Evolutionary conservation across 1,140 invertebrate species (phyloP).

Genomic region (Hesperophylax magnus): DNA sequence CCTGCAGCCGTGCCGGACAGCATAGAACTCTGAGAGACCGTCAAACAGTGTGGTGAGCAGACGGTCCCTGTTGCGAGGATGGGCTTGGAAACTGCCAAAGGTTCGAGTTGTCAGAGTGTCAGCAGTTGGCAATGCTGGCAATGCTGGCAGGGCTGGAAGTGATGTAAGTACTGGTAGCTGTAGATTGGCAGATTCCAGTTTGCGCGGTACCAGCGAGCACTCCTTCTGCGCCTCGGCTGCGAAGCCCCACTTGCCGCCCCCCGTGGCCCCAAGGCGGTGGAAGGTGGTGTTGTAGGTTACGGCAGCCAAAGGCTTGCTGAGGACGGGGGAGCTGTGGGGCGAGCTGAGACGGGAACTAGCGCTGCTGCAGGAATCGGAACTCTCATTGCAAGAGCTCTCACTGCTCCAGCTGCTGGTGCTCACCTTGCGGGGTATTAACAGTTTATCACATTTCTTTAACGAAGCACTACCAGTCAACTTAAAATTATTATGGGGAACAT

Average conservation of each 20-base stretch:
- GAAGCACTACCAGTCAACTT: constrained; percentile 28
- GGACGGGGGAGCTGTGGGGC: constrained; percentile 58
- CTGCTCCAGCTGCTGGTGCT: constrained; percentile 36
- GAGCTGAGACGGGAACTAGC: constrained; percentile 21
- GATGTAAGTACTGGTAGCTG: too few species aligned
- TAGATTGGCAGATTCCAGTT: constrained; percentile 13
- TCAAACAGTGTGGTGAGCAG: constrained; percentile 84
- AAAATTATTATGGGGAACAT: constrained; percentile 29
- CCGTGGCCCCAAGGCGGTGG: constrained; percentile 68
- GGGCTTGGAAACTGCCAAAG: constrained; percentile 43
- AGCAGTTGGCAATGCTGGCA: neutral
- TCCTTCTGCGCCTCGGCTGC: constrained; percentile 77
- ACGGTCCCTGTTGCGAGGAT: constrained; percentile 63
- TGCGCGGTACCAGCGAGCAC: constrained; percentile 60
- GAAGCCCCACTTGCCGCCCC: constrained; percentile 82
- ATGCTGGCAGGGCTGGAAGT: too few species aligned
- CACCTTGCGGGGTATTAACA: neutral
- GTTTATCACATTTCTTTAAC: constrained; percentile 37
- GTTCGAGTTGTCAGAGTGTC: constrained; percentile 36
- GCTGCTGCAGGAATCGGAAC: constrained; percentile 36
- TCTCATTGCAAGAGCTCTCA: constrained; percentile 42
- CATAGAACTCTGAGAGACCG: constrained; percentile 88
- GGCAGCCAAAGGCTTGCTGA: neutral
- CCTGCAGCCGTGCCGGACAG: constrained; percentile 71
- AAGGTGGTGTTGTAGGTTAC: constrained; percentile 64